Conservation (phyloP, 2,888 invertebrate genomes). For the Drosophila borborema region DNA sequence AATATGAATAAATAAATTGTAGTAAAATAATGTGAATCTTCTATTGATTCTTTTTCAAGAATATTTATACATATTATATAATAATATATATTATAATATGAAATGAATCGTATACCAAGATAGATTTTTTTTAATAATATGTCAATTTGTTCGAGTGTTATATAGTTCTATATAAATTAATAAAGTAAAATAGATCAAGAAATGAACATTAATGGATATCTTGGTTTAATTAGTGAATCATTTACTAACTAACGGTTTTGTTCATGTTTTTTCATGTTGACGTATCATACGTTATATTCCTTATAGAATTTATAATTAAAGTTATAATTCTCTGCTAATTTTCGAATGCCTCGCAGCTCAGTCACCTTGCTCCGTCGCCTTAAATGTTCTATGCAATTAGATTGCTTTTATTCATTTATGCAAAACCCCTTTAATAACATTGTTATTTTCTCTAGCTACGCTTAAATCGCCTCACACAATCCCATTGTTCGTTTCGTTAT, state of each 20-base stretch:
- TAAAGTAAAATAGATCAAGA: background rate
- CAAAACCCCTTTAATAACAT: constrained; percentile 3
- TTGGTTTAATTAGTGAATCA: too few relatives aligned
- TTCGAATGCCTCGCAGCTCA: background rate
- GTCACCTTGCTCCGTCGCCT: background rate
- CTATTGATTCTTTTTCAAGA: background rate
- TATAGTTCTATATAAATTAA: background rate
- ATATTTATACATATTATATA: background rate
- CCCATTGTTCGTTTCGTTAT: background rate
- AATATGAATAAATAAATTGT: too few relatives aligned
- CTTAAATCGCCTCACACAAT: background rate
- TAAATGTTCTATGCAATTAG: background rate
- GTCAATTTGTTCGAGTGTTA: too few relatives aligned
- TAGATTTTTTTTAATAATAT: too few relatives aligned
- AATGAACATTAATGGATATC: too few relatives aligned
- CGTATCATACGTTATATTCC: too few relatives aligned
- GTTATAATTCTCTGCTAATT: background rate
- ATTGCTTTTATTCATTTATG: background rate
- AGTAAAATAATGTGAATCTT: too few relatives aligned
- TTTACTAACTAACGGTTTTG: too few relatives aligned
- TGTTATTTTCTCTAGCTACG: constrained; percentile 20
- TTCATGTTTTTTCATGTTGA: too few relatives aligned
- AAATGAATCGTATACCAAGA: too few relatives aligned
- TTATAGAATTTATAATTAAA: too few relatives aligned
- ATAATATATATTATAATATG: background rate